These are phyloP conservation scores for Vannuccia rotundouncinata DNA, from an alignment of 2,888 invertebrate genomes.

Conservation along the genomic window DNA sequence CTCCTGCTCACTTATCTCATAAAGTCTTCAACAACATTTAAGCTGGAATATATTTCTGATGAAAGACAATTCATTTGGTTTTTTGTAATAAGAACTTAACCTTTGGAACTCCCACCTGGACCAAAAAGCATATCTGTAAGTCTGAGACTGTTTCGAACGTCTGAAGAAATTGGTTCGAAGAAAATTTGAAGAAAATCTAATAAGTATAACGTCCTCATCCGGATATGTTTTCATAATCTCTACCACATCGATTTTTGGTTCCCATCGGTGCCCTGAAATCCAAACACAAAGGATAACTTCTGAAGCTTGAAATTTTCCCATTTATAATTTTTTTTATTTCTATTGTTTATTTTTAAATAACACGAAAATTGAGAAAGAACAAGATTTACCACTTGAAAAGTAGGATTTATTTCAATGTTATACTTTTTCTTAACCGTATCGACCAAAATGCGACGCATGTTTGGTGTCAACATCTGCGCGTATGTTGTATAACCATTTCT, in stretches of 20 bases:
- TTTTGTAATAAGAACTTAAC: background rate
- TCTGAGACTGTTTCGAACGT: background rate
- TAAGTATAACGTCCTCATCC: background rate
- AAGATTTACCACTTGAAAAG: background rate
- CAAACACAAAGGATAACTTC: background rate
- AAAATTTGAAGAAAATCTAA: background rate
- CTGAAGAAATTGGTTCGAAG: background rate
- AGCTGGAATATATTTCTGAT: background rate
- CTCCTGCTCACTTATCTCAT: background rate
- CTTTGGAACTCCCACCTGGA: background rate
- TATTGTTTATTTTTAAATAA: background rate
- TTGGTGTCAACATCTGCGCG: background rate
- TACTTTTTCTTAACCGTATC: background rate
- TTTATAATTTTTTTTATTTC: background rate
- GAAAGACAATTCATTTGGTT: background rate
- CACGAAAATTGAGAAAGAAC: background rate
- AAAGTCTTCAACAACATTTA: background rate
- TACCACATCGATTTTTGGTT: background rate
- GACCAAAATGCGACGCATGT: background rate
- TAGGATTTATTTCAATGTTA: background rate
- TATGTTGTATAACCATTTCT: background rate
- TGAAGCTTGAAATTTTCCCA: background rate
- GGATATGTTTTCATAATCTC: background rate
- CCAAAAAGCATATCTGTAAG: background rate
- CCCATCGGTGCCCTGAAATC: background rate